Evolutionary conservation across 2,888 invertebrate species (phyloP).

Genomic region (Hedychridium roseum): DNA sequence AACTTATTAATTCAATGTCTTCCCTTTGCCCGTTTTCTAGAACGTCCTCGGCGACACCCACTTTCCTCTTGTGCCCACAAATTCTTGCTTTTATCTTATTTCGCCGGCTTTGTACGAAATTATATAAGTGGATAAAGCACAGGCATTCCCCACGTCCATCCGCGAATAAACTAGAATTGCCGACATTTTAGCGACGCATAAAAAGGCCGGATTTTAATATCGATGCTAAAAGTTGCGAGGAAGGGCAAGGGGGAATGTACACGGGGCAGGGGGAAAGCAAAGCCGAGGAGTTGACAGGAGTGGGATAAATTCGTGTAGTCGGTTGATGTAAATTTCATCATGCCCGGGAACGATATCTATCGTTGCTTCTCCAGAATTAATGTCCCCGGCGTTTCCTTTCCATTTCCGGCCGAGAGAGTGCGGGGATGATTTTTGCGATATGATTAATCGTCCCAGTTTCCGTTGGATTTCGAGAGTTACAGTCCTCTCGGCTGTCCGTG

Average conservation of each 20-base stretch:
- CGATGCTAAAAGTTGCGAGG: conserved; percentile 9
- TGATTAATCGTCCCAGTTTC: conserved; percentile 30
- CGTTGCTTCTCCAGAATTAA: conserved; percentile 39
- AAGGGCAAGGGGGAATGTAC: conserved; percentile 13
- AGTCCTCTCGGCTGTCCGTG: background rate
- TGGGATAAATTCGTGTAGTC: conserved; percentile 24
- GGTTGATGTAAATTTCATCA: conserved; percentile 42
- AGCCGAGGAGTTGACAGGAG: conserved; percentile 6
- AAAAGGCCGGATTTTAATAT: conserved; percentile 25
- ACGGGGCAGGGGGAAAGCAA: conserved; percentile 15
- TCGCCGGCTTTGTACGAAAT: no score
- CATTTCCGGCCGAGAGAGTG: conserved; percentile 34
- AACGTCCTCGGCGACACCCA: no score
- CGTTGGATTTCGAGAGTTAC: background rate
- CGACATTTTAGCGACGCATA: no score
- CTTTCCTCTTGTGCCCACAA: no score
- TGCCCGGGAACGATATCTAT: conserved; percentile 34
- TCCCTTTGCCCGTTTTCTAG: conserved; percentile 1
- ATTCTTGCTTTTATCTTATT: no score
- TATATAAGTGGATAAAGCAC: no score
- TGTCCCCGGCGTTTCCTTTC: conserved; percentile 43
- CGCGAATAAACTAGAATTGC: no score
- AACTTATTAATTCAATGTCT: background rate
- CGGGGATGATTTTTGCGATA: conserved; percentile 23
- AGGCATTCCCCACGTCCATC: no score